Evolutionary conservation across 2,113 vertebrate species (phyloP).

Genomic region (Pristiophorus japonicus): DNA sequence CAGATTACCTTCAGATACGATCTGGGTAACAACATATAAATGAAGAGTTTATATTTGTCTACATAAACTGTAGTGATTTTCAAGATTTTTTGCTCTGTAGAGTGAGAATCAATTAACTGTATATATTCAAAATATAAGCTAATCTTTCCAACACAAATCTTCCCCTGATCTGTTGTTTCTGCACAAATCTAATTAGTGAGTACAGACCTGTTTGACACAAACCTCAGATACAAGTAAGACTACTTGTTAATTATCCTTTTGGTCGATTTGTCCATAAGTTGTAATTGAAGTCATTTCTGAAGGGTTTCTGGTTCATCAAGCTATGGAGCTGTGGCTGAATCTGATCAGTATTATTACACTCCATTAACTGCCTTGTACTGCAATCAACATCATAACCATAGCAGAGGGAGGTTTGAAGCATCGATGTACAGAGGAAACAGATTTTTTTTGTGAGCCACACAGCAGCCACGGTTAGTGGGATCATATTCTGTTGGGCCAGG

Average conservation of each 20-base stretch:
- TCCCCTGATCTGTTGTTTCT: not conserved
- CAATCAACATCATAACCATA: not conserved
- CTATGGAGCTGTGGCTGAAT: not conserved
- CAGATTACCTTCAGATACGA: not conserved
- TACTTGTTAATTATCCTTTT: slow-evolving; percentile 27
- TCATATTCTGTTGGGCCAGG: too few species aligned
- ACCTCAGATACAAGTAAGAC: not conserved
- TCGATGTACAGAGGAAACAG: not conserved
- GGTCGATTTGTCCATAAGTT: slow-evolving; percentile 24
- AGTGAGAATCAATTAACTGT: not conserved
- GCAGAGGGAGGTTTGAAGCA: not conserved
- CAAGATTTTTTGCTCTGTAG: not conserved
- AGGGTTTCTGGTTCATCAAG: slow-evolving; percentile 12
- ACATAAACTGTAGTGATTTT: not conserved
- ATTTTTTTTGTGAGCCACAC: not conserved
- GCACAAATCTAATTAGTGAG: not conserved
- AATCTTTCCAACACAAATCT: slow-evolving; percentile 9
- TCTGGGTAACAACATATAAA: not conserved
- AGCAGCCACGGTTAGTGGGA: not conserved
- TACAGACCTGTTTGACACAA: not conserved
- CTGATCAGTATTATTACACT: not conserved
- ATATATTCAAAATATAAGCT: not conserved
- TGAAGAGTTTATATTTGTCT: not conserved
- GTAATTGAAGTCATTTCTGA: slow-evolving; percentile 35
- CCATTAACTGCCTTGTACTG: not conserved